Base-by-base conservation (phyloP, 2,113 vertebrate genomes). In the Aythya baeri region DNA sequence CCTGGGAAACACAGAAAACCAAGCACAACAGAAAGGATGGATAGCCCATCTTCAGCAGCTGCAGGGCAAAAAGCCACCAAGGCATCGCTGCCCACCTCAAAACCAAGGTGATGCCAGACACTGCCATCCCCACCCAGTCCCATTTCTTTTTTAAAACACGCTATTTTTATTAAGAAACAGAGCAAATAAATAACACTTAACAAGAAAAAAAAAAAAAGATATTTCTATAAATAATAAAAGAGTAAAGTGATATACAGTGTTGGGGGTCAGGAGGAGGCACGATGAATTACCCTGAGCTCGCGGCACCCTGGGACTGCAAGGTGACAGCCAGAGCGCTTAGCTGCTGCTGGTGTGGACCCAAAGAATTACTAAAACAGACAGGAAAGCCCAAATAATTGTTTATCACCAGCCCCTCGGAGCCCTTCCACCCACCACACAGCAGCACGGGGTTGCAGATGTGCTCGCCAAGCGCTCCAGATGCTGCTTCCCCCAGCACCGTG, bases 251-350 rank as follows among this genome's bases (percentile, higher is more conserved):
- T 83, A 46, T 6, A 55, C 81, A 93, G 85, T 70, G 65, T 90
- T 79, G 27, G 74, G 41, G 34, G 38, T 68, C 75, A 86, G 83
- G 59, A 80, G 74, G 55, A 88, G 68, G 77, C 0, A 0, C 34
- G 82, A 94, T 86, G 91, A 94, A 61, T 95, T 91, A 94, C 55
- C 88, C 94, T 94, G 94, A 96, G 94, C 90, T 67, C 54, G 15
- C 0, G 1, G 81, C 74, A 34, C 62, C n/a, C 43, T 11, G 36
- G 50, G 74, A 46, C 57, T 38, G 0, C 0, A 5, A 43, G 62
- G 57, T 27, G 65, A 74, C n/a, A 66, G 34, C 50, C 61, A 38
- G 68, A 75, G 29, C 29, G 26, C 65, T 54, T 9, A 4, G 63
- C 71, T 74, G 67, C 62, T 41, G 59, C 44, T 9, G 16, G 15